phyloP scores from a whole-genome alignment of 2,797 vertebrate genomes.

The Hapalemur alaotrensis region DNA sequence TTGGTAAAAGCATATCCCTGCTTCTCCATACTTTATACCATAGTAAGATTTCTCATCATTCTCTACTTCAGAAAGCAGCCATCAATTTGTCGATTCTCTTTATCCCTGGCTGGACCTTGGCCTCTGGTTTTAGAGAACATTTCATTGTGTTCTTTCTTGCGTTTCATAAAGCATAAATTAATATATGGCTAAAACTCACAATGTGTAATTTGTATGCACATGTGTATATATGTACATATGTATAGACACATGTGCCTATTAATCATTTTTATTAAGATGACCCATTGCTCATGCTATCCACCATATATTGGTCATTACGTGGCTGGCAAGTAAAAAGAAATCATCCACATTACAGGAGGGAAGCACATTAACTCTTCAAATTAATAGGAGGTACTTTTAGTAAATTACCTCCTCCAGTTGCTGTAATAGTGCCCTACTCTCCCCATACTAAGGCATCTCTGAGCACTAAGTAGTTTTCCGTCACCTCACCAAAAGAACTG shows the following conservation, averaged over 20 bases:
- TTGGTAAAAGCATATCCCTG: not conserved
- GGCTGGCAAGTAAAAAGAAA: conserved; percentile 3
- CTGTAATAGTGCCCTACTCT: not conserved
- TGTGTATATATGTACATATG: not conserved
- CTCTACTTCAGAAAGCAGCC: not conserved
- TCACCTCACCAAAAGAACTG: not conserved
- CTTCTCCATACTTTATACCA: not conserved
- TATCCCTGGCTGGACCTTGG: not conserved
- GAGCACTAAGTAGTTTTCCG: conserved; percentile 12
- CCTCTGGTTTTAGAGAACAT: conserved; percentile 8
- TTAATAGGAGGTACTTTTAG: not conserved
- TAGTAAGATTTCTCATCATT: not conserved
- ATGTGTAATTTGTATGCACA: not conserved
- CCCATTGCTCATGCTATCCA: not conserved
- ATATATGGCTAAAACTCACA: not conserved
- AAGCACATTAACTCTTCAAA: conserved; percentile 39
- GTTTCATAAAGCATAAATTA: conserved; percentile 55
- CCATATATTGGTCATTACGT: not conserved
- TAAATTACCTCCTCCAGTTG: conserved; percentile 20
- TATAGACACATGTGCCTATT: not conserved
- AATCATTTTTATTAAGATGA: conserved; percentile 24
- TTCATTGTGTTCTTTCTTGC: not conserved
- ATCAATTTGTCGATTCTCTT: not conserved
- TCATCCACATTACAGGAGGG: not conserved
- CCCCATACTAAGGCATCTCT: not conserved